Conservation (phyloP, 2,888 invertebrate species). For the Luperina testacea region DNA sequence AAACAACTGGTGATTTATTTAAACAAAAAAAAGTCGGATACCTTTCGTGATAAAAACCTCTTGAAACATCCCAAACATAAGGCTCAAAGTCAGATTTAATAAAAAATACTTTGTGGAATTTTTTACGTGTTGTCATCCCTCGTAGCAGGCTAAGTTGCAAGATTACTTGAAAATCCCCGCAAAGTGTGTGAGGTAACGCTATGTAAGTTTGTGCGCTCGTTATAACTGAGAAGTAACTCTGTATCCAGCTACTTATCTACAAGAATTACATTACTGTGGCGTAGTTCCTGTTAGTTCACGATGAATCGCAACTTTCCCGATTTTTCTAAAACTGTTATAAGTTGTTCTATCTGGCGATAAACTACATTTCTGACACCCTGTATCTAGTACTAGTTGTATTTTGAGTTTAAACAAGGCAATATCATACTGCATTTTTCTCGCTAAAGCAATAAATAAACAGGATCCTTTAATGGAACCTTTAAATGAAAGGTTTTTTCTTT, state of each 20-base stretch:
- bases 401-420: not conserved
- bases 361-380: not conserved
- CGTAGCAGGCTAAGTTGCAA: slow-evolving; percentile 2
- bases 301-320: slow-evolving; percentile 9
- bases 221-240: slow-evolving; percentile 15
- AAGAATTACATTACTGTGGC: slow-evolving; percentile 4
- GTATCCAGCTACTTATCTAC: slow-evolving; percentile 1
- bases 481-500: not conserved
- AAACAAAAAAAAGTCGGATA: not conserved
- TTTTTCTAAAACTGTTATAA: slow-evolving; percentile 10
- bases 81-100: not conserved
- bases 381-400: slow-evolving; percentile 2
- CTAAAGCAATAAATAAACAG: slow-evolving; percentile 13
- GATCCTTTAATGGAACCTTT: slow-evolving; percentile 5
- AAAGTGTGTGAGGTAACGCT: slow-evolving; percentile 7
- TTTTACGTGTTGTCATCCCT: not conserved
- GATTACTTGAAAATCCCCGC: slow-evolving; percentile 18
- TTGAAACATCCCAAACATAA: not conserved
- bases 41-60: not conserved
- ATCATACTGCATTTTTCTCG: not conserved
- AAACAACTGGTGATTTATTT: not conserved
- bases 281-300: slow-evolving; percentile 7
- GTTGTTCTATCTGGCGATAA: slow-evolving; percentile 2
- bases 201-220: slow-evolving; percentile 21
- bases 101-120: not conserved